These are phyloP conservation scores for Tetheella fluctuosa DNA, from an alignment of 2,888 invertebrate species.

Conservation along the genomic window DNA sequence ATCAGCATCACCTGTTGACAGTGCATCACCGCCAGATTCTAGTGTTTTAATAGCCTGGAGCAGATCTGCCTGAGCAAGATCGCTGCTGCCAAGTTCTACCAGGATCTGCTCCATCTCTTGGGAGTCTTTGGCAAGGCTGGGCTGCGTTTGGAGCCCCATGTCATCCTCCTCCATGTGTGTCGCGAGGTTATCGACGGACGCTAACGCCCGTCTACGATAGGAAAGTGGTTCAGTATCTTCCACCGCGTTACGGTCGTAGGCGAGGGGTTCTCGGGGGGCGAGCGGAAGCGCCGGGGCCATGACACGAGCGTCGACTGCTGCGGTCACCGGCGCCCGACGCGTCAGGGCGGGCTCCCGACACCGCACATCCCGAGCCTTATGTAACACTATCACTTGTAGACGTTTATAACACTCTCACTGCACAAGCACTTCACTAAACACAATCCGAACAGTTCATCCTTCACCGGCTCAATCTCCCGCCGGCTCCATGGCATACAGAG, in stretches of 20 bases:
- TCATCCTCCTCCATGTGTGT: constrained; percentile 85
- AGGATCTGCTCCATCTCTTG: constrained; percentile 88
- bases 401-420: constrained; percentile 61
- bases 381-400: constrained; percentile 58
- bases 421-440: constrained; percentile 58
- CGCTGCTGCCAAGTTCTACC: constrained; percentile 83
- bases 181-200: constrained; percentile 81
- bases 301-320: constrained; percentile 87
- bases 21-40: constrained; percentile 79
- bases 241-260: constrained; percentile 58
- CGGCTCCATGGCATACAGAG: constrained; percentile 65
- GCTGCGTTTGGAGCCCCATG: constrained; percentile 83
- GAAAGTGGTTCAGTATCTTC: constrained; percentile 54
- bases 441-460: constrained; percentile 52
- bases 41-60: constrained; percentile 91
- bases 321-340: constrained; percentile 69
- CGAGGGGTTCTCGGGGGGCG: constrained; percentile 73
- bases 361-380: constrained; percentile 72
- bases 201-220: constrained; percentile 72
- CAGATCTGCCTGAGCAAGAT: constrained; percentile 86
- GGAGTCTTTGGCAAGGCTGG: constrained; percentile 83
- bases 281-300: constrained; percentile 98
- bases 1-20: constrained; percentile 77
- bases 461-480: constrained; percentile 61
- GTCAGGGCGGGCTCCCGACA: constrained; percentile 69